Evolutionary conservation across 2,113 vertebrate species (phyloP).

Genomic region (Entomyzon cyanotis): DNA sequence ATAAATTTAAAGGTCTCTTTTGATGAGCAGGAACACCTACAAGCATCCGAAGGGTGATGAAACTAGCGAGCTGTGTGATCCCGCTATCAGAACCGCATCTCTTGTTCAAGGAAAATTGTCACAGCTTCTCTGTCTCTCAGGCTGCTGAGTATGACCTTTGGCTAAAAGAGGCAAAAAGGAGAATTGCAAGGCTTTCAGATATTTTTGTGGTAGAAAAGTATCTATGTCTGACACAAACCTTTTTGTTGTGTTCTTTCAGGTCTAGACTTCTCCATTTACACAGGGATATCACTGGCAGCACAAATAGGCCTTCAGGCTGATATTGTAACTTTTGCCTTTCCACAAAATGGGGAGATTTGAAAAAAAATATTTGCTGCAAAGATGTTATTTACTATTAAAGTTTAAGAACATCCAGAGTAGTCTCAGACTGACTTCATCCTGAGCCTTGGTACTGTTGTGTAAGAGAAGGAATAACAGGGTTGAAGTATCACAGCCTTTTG

Average conservation of each 20-base stretch:
- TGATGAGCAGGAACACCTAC: constrained; percentile 19
- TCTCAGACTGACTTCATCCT: rapidly evolving
- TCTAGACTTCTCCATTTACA: background rate
- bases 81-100: constrained; percentile 9
- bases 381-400: background rate
- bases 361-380: background rate
- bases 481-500: background rate
- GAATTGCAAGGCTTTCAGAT: background rate
- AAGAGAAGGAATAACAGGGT: background rate
- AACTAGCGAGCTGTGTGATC: background rate
- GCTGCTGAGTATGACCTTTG: background rate
- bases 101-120: background rate
- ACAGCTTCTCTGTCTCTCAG: background rate
- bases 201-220: background rate
- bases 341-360: background rate
- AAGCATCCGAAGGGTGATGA: background rate
- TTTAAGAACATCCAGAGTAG: background rate
- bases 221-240: rapidly evolving
- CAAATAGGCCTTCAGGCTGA: background rate
- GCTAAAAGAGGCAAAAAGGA: background rate
- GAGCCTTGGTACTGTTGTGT: background rate
- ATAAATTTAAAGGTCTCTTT: constrained; percentile 21
- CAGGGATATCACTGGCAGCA: background rate
- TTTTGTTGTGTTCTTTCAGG: background rate
- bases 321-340: background rate